Evolutionary conservation across 2,113 vertebrate genomes (phyloP).

Genomic region (Amazona vittata): DNA sequence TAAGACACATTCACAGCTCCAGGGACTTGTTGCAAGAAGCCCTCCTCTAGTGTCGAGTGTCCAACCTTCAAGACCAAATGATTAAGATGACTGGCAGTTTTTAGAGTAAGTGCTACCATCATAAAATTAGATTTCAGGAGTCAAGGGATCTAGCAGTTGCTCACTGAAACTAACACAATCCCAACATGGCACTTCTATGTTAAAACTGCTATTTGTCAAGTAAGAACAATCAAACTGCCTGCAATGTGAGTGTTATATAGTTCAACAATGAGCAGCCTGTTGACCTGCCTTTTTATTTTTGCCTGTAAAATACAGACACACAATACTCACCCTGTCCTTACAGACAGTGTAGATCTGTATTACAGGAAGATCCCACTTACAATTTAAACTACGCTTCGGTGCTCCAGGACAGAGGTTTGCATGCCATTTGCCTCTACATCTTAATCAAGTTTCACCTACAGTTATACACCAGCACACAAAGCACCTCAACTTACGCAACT

Average conservation of each 20-base stretch:
- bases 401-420: not conserved
- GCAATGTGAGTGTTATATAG: not conserved
- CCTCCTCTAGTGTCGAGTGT: not conserved
- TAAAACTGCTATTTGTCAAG: not conserved
- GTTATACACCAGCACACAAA: not conserved
- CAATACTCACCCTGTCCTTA: not conserved
- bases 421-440: not conserved
- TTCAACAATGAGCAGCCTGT: not conserved
- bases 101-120: not conserved
- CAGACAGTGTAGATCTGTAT: not conserved
- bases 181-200: accelerated
- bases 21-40: not conserved
- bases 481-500: not conserved
- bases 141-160: not conserved
- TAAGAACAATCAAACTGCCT: not conserved
- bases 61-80: not conserved
- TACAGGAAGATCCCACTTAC: not conserved
- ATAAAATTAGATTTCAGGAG: not conserved
- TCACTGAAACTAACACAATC: not conserved
- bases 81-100: not conserved
- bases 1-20: not conserved
- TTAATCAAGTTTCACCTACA: not conserved
- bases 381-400: not conserved
- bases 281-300: not conserved
- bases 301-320: not conserved